Evolutionary conservation across 1,140 invertebrate species (phyloP).

Genomic region (Eueides isabella): DNA sequence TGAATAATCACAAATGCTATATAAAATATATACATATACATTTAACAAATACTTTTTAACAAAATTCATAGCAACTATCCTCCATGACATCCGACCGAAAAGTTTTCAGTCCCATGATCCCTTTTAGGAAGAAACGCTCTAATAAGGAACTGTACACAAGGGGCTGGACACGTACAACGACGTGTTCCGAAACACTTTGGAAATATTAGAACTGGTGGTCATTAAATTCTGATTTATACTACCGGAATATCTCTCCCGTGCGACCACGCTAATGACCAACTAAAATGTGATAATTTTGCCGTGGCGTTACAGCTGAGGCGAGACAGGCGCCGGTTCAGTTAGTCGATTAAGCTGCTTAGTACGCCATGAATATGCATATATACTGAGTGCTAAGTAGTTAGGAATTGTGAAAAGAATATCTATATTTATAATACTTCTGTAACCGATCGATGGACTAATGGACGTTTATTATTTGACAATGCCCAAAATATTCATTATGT

Average conservation of each 20-base stretch:
- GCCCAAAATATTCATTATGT: too few species aligned
- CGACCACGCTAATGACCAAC: constrained; percentile 80
- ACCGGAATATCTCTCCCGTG: constrained; percentile 78
- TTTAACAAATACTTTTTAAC: background rate
- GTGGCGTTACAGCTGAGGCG: constrained; percentile 44
- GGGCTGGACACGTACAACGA: constrained; percentile 48
- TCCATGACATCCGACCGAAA: constrained; percentile 23
- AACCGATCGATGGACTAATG: too few species aligned
- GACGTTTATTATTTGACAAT: too few species aligned
- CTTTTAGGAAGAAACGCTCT: constrained; percentile 38
- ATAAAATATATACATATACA: background rate
- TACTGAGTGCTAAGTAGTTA: background rate
- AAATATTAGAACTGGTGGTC: constrained; percentile 70
- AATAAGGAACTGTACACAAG: constrained; percentile 41
- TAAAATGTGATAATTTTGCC: constrained; percentile 81
- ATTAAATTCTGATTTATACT: constrained; percentile 80
- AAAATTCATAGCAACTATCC: background rate
- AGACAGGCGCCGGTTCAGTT: constrained; percentile 47
- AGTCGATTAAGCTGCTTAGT: constrained; percentile 12
- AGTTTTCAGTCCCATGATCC: constrained; percentile 20
- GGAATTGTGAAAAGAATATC: background rate
- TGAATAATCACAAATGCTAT: too few species aligned
- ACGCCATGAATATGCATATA: constrained; percentile 9
- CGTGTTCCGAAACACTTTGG: constrained; percentile 64
- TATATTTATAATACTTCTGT: too few species aligned